These are phyloP conservation scores for Leucosticte australis DNA, from an alignment of 2,113 vertebrate species.

Conservation along the genomic window DNA sequence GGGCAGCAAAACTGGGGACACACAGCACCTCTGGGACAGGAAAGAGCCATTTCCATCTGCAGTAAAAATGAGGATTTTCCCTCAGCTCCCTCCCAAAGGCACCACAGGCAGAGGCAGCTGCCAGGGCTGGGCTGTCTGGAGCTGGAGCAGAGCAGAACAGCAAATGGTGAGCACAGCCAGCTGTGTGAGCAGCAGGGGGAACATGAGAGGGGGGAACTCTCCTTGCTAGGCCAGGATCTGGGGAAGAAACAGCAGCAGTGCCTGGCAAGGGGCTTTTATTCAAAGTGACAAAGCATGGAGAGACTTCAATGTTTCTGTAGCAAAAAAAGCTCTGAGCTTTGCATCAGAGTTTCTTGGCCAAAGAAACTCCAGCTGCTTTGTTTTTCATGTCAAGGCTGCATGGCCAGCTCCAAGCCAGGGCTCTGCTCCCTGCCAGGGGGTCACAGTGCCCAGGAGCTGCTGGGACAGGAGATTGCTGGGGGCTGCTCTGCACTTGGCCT, in stretches of 20 bases:
- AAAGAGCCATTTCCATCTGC: background rate
- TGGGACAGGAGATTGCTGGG: background rate
- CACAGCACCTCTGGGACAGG: background rate
- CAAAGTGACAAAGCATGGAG: background rate
- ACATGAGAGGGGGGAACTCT: accelerated
- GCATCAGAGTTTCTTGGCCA: background rate
- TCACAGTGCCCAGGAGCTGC: background rate
- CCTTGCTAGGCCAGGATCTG: background rate
- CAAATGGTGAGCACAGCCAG: background rate
- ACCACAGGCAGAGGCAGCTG: background rate
- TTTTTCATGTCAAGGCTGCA: background rate
- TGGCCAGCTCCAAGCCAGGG: background rate
- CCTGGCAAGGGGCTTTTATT: background rate
- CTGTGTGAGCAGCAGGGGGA: background rate
- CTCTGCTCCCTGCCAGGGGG: background rate
- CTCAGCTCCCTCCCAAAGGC: background rate
- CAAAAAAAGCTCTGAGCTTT: background rate
- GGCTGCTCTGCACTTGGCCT: background rate
- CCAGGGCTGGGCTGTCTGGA: background rate
- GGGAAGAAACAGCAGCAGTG: background rate
- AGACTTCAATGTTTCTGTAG: background rate
- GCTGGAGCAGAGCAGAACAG: background rate
- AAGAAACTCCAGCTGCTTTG: background rate
- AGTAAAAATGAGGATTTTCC: background rate
- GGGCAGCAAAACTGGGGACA: background rate